Percentiles rank a stretch among this genome's conserved stretches.
Conservation (phyloP, 2,797 vertebrate genomes). For the Simalia tracyae region DNA sequence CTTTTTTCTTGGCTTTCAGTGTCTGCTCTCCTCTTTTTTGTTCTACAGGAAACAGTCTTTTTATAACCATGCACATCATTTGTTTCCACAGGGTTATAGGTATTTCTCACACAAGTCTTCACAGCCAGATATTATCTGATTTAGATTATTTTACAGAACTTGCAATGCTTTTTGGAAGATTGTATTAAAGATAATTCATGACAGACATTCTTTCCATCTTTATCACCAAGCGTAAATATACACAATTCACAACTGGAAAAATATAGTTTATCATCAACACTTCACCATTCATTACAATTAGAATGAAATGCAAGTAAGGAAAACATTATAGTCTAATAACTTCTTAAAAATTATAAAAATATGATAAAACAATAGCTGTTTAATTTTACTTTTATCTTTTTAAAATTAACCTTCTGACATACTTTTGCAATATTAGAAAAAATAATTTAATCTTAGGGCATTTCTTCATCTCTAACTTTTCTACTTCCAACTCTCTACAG, state of each 20-base stretch:
- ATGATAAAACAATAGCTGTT: slow-evolving; percentile 72
- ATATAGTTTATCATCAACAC: slow-evolving; percentile 75
- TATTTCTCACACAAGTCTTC: slow-evolving; percentile 51
- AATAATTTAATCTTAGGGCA: slow-evolving; percentile 63
- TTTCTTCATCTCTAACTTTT: slow-evolving; percentile 60
- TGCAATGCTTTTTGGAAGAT: slow-evolving; percentile 64
- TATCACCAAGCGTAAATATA: slow-evolving; percentile 76
- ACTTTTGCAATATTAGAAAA: slow-evolving; percentile 61
- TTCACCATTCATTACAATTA: slow-evolving; percentile 74
- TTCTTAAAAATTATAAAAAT: slow-evolving; percentile 55
- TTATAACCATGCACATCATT: neutral
- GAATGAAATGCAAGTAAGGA: slow-evolving; percentile 73
- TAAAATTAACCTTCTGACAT: slow-evolving; percentile 52
- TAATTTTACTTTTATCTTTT: slow-evolving; percentile 65
- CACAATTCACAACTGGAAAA: slow-evolving; percentile 70
- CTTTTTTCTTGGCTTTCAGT: neutral
- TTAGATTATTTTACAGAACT: slow-evolving; percentile 61
- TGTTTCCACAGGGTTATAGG: slow-evolving; percentile 43
- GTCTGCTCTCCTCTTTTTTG: neutral
- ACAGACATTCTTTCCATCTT: slow-evolving; percentile 72
- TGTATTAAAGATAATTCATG: slow-evolving; percentile 69
- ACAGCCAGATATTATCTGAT: slow-evolving; percentile 45
- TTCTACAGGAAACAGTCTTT: slow-evolving; percentile 30
- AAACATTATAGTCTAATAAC: slow-evolving; percentile 56
- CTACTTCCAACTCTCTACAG: neutral